Conservation (phyloP, 2,888 invertebrate species). For the Diadegma fenestrale region DNA sequence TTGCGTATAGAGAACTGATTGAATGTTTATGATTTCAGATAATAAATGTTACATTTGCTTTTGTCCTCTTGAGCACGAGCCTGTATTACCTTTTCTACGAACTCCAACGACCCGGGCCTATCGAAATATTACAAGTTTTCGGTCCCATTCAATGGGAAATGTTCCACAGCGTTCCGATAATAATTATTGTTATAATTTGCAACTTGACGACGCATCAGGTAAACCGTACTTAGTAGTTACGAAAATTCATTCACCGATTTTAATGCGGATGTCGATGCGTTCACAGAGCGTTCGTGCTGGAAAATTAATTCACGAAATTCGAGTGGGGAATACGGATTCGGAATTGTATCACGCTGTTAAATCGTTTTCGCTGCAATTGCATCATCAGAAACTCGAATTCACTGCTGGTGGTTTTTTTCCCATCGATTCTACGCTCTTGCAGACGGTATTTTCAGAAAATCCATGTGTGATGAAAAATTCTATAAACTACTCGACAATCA, state of each 20-base stretch:
- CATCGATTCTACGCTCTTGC: slow-evolving; percentile 73
- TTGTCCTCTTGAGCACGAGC: slow-evolving; percentile 55
- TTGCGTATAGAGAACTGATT: not conserved
- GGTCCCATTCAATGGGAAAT: slow-evolving; percentile 58
- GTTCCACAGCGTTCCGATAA: slow-evolving; percentile 60
- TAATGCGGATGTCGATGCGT: not conserved
- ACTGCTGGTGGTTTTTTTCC: slow-evolving; percentile 78
- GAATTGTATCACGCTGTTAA: slow-evolving; percentile 64
- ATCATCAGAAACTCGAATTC: slow-evolving; percentile 76
- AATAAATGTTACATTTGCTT: slow-evolving; percentile 50
- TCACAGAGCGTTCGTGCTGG: slow-evolving; percentile 46
- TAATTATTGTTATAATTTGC: slow-evolving; percentile 56
- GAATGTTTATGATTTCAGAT: slow-evolving; percentile 33
- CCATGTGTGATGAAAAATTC: not conserved
- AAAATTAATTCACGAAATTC: slow-evolving; percentile 65
- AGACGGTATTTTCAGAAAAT: slow-evolving; percentile 2
- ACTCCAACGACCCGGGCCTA: slow-evolving; percentile 38
- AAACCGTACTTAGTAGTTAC: not conserved
- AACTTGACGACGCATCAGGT: slow-evolving; percentile 65
- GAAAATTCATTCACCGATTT: not conserved
- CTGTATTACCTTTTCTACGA: slow-evolving; percentile 64
- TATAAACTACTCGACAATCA: not conserved
- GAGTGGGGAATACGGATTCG: slow-evolving; percentile 48
- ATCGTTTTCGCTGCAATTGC: slow-evolving; percentile 77
- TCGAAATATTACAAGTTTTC: slow-evolving; percentile 31